These are phyloP conservation scores for Pocillopora verrucosa DNA, from an alignment of 64 coral and sea anemone species.

Conservation along the genomic window DNA sequence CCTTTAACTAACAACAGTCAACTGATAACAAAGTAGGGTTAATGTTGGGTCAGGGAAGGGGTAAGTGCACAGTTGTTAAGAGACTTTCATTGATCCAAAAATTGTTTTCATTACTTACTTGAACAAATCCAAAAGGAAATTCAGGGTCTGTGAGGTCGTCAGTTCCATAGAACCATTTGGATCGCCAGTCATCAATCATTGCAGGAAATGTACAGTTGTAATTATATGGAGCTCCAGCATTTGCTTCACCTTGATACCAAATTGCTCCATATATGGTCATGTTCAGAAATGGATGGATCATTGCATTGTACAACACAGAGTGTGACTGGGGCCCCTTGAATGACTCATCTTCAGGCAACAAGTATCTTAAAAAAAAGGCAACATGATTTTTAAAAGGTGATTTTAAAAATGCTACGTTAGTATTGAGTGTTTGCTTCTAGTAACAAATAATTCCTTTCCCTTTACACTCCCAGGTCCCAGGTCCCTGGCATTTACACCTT, in stretches of 20 bases:
- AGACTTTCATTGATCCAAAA: neutral
- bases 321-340: conserved; percentile 27
- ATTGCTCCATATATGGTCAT: conserved; percentile 99
- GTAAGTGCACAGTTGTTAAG: no score
- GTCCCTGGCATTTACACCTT: no score
- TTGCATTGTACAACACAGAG: conserved; percentile 87
- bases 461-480: no score
- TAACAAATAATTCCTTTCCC: no score
- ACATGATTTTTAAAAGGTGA: neutral
- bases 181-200: conserved; percentile 98
- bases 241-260: conserved; percentile 96
- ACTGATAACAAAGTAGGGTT: neutral
- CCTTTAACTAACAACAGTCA: neutral
- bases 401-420: neutral
- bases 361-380: conserved; percentile 7
- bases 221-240: conserved; percentile 50
- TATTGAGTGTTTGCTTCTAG: no score
- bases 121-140: conserved; percentile 99
- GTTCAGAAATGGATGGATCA: conserved; percentile 93
- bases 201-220: conserved; percentile 99
- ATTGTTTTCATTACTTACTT: conserved; percentile 36
- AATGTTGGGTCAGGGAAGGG: no score
- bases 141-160: conserved; percentile 60
- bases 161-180: conserved; percentile 85
- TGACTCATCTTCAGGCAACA: neutral